Percentiles rank a stretch among this genome's conserved stretches.
Evolutionary conservation across 2,113 vertebrate genomes (phyloP).

Genomic region (Leptocoma aspasia): DNA sequence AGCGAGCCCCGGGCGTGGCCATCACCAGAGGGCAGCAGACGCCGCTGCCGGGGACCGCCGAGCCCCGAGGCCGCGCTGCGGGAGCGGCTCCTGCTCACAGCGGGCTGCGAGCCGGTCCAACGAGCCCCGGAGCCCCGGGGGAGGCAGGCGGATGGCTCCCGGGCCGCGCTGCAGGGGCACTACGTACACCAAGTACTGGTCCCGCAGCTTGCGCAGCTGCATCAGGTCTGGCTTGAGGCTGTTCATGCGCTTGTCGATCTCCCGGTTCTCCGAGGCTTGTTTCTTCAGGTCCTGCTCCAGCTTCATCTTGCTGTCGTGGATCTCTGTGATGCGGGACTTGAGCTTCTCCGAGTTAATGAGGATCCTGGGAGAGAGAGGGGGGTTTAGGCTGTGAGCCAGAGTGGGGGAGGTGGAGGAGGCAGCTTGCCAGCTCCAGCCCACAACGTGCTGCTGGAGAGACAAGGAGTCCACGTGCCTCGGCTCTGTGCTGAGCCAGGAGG

Average conservation of each 20-base stretch:
- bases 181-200: constrained; percentile 82
- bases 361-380: constrained; percentile 60
- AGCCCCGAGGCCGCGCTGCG: background rate
- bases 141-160: background rate
- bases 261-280: constrained; percentile 79
- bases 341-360: constrained; percentile 81
- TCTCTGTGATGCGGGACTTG: constrained; percentile 79
- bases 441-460: background rate
- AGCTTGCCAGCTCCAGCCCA: constrained; percentile 1
- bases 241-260: constrained; percentile 87
- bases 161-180: background rate
- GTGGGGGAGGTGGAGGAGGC: background rate
- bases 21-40: constrained; percentile 38
- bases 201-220: constrained; percentile 82
- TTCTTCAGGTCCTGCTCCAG: constrained; percentile 82
- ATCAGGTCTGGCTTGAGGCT: constrained; percentile 84
- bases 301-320: constrained; percentile 82
- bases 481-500: background rate
- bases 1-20: background rate
- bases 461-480: background rate
- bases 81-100: background rate
- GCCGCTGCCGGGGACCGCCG: background rate
- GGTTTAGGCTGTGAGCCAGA: background rate
- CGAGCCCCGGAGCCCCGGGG: background rate
- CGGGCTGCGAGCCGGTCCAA: background rate